Percentiles rank a stretch among this genome's conserved stretches.
These are phyloP conservation scores for Platysteira castanea DNA, from an alignment of 2,113 vertebrate genomes.

Conservation along the genomic window DNA sequence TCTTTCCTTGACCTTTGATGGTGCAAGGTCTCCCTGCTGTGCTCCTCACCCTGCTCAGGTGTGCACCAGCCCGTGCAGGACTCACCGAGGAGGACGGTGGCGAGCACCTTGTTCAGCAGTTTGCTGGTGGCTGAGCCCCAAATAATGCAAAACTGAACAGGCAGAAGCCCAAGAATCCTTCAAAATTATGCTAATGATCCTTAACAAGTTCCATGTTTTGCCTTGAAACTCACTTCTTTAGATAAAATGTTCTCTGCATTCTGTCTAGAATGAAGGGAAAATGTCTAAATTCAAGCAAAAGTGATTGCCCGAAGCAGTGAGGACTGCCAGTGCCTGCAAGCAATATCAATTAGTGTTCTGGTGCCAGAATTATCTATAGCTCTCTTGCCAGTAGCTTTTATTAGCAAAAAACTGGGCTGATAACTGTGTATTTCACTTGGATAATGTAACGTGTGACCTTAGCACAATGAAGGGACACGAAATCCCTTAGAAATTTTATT, in stretches of 20 bases:
- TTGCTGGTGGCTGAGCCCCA: conserved; percentile 9
- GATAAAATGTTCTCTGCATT: neutral
- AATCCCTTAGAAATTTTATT: neutral
- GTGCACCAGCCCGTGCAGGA: accelerated
- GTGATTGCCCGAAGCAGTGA: neutral
- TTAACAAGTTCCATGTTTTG: conserved; percentile 4
- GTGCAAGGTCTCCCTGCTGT: accelerated
- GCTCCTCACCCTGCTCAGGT: neutral
- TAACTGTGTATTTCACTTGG: neutral
- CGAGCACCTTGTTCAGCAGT: neutral
- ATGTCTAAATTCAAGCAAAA: neutral
- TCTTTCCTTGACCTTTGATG: neutral
- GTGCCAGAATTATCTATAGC: neutral
- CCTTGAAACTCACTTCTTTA: neutral
- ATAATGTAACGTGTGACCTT: neutral
- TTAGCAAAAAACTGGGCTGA: neutral
- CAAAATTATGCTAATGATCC: neutral
- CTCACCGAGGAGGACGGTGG: accelerated
- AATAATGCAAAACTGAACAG: neutral
- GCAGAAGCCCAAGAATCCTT: conserved; percentile 38
- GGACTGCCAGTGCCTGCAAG: neutral
- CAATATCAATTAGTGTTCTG: neutral
- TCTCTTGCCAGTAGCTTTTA: neutral
- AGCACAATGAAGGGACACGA: accelerated
- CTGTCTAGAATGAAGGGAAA: neutral